Evolutionary conservation across 1,140 invertebrate species (phyloP).

Genomic region (Laupala kohalensis): DNA sequence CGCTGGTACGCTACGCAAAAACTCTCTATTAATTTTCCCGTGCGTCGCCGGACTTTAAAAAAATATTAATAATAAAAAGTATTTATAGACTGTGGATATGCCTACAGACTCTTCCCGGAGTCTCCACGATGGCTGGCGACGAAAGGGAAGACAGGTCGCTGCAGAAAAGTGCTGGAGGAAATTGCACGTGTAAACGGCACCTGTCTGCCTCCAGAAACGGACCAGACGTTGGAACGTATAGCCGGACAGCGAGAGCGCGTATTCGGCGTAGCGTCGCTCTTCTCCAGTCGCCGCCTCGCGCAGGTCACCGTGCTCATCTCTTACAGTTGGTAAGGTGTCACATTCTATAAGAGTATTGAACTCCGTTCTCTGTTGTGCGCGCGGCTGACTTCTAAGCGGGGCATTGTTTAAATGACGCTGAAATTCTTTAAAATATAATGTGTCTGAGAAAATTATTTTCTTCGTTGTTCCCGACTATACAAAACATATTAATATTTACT

Average conservation of each 20-base stretch:
- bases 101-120: constrained; percentile 15
- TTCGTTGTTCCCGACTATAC: too few relatives aligned
- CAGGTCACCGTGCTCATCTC: constrained; percentile 40
- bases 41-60: too few relatives aligned
- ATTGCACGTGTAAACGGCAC: constrained; percentile 15
- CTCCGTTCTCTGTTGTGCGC: too few relatives aligned
- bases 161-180: constrained; percentile 5
- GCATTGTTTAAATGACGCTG: too few relatives aligned
- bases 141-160: constrained; percentile 12
- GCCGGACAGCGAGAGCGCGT: constrained; percentile 23
- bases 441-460: too few relatives aligned
- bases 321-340: constrained; percentile 32
- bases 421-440: too few relatives aligned
- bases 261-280: constrained; percentile 39
- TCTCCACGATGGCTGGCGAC: constrained; percentile 19
- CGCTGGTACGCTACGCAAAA: too few relatives aligned
- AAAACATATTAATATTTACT: too few relatives aligned
- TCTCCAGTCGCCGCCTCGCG: constrained; percentile 37
- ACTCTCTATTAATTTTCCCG: too few relatives aligned
- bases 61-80: too few relatives aligned
- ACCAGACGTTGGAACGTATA: constrained; percentile 4
- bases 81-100: background rate
- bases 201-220: constrained; percentile 5
- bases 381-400: too few relatives aligned
- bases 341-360: too few relatives aligned